These are phyloP conservation scores for Amblyopsis hoosieri DNA, from an alignment of 2,797 vertebrate species.

Conservation along the genomic window DNA sequence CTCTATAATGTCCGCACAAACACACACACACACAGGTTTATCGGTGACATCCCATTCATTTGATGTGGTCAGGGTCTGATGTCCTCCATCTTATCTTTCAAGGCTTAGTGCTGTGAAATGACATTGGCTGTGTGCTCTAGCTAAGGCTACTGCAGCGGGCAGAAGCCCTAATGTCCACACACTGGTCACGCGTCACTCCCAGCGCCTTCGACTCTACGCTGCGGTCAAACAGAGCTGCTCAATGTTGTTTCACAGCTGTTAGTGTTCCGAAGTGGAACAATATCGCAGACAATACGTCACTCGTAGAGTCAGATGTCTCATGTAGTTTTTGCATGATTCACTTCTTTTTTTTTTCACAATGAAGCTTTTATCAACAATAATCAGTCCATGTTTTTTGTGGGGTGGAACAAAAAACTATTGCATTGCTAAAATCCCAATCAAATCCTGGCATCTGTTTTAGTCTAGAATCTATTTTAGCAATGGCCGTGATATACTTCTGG, in stretches of 20 bases:
- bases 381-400: background rate
- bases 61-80: slow-evolving; percentile 74
- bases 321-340: slow-evolving; percentile 25
- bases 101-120: slow-evolving; percentile 72
- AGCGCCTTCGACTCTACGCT: slow-evolving; percentile 42
- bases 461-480: slow-evolving; percentile 22
- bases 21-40: slow-evolving; percentile 31
- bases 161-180: slow-evolving; percentile 28
- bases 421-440: background rate
- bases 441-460: slow-evolving; percentile 14
- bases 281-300: slow-evolving; percentile 44
- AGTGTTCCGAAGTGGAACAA: slow-evolving; percentile 51
- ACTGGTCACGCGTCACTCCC: slow-evolving; percentile 17
- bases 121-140: slow-evolving; percentile 68
- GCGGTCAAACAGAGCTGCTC: slow-evolving; percentile 49
- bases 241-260: slow-evolving; percentile 61
- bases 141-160: slow-evolving; percentile 54
- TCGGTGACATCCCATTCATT: slow-evolving; percentile 79
- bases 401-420: background rate
- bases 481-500: slow-evolving; percentile 25
- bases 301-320: slow-evolving; percentile 39
- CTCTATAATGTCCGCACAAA: slow-evolving; percentile 61
- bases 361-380: slow-evolving; percentile 25
- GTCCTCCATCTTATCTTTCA: slow-evolving; percentile 74
- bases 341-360: background rate